Conservation (phyloP, 2,797 vertebrate genomes). For the Myripristis jacobus region DNA sequence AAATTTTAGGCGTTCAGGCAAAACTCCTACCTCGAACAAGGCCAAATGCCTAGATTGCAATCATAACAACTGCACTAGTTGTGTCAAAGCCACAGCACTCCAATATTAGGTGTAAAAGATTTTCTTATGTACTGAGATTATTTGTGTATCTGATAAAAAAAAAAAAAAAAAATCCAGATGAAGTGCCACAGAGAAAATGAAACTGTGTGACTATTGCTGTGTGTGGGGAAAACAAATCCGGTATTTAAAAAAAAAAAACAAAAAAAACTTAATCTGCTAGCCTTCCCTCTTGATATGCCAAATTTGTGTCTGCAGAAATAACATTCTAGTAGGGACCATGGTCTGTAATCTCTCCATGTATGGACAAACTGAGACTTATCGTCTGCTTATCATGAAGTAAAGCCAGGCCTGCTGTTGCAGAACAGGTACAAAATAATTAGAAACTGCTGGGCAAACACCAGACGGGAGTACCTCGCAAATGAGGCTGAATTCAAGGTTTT, state of each 20-base stretch:
- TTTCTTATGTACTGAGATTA: slow-evolving; percentile 15
- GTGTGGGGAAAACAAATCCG: slow-evolving; percentile 23
- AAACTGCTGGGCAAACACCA: background rate
- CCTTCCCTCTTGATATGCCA: slow-evolving; percentile 16
- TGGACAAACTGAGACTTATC: slow-evolving; percentile 41
- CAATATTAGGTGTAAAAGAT: slow-evolving; percentile 37
- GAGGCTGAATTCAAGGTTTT: background rate
- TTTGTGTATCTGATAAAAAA: too few relatives aligned
- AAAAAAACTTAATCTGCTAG: slow-evolving; percentile 21
- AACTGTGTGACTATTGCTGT: background rate
- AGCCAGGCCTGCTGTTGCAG: background rate
- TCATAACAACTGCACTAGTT: too few relatives aligned
- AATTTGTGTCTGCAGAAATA: slow-evolving; percentile 17
- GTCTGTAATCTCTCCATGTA: background rate
- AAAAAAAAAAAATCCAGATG: too few relatives aligned
- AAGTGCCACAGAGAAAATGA: too few relatives aligned
- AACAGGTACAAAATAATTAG: slow-evolving; percentile 7
- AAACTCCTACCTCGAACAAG: background rate
- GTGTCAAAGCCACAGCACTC: slow-evolving; percentile 27
- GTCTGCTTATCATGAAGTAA: slow-evolving; percentile 34
- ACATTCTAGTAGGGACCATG: background rate
- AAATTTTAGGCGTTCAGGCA: background rate
- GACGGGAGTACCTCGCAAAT: background rate
- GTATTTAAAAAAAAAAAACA: too few relatives aligned
- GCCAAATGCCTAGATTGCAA: slow-evolving; percentile 13